Evolutionary conservation across 2,797 vertebrate species (phyloP).

Genomic region (Pipistrellus nathusii): DNA sequence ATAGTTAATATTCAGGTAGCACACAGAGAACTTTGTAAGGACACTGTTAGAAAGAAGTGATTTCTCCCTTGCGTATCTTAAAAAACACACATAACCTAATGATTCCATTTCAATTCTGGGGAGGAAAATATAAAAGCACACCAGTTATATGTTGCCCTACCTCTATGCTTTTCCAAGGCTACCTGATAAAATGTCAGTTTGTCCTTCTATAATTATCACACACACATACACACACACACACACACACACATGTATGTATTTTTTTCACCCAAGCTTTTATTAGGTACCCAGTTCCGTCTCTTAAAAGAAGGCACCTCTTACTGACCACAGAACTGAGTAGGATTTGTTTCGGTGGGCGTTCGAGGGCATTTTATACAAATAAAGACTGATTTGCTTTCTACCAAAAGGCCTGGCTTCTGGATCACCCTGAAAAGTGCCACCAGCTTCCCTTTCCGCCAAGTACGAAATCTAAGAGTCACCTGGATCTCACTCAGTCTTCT

Average conservation of each 20-base stretch:
- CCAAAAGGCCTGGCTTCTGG: not conserved
- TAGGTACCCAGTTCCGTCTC: not conserved
- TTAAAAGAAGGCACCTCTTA: constrained; percentile 48
- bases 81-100: not conserved
- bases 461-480: constrained; percentile 65
- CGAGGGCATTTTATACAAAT: constrained; percentile 26
- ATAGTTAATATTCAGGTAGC: constrained; percentile 34
- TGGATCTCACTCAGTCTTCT: constrained; percentile 55
- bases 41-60: constrained; percentile 1
- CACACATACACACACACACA: too few species aligned
- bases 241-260: too few species aligned
- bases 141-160: not conserved
- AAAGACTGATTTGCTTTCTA: constrained; percentile 21
- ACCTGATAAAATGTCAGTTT: constrained; percentile 28
- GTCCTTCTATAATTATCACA: constrained; percentile 12
- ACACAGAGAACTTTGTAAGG: not conserved
- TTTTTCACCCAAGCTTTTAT: not conserved
- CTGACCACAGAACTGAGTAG: not conserved
- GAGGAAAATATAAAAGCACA: constrained; percentile 39
- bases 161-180: not conserved
- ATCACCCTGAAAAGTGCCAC: constrained; percentile 26
- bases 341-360: not conserved
- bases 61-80: not conserved
- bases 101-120: not conserved
- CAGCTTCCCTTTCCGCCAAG: constrained; percentile 42